These are phyloP conservation scores for Chloroceryle amazona DNA, from an alignment of 2,797 vertebrate genomes.

Conservation along the genomic window DNA sequence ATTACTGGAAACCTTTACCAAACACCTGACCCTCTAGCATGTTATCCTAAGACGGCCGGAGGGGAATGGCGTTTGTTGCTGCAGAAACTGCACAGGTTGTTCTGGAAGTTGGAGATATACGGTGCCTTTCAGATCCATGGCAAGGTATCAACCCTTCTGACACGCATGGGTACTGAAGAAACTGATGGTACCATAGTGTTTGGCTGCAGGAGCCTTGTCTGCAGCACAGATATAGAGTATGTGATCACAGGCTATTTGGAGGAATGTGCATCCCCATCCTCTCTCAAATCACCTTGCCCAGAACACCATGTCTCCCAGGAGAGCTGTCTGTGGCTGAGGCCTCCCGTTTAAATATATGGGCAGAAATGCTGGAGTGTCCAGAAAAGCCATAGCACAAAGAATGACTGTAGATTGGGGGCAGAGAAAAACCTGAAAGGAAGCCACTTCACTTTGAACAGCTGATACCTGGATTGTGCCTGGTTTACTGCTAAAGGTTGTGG, in stretches of 20 bases:
- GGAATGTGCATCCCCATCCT: neutral
- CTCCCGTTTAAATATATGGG: neutral
- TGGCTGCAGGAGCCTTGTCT: neutral
- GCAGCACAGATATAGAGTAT: neutral
- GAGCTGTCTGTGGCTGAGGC: neutral
- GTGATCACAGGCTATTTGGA: neutral
- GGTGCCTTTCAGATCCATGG: neutral
- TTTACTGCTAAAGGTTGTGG: neutral
- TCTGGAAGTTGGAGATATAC: neutral
- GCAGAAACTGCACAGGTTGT: neutral
- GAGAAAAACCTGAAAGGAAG: neutral
- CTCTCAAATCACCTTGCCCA: neutral
- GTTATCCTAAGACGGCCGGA: neutral
- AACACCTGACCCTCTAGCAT: neutral
- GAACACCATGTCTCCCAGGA: neutral
- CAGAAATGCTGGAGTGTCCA: neutral
- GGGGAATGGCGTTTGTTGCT: neutral
- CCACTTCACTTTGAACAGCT: neutral
- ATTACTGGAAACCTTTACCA: neutral
- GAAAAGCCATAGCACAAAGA: neutral
- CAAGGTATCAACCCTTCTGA: neutral
- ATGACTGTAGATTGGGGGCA: neutral
- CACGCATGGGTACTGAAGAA: rapidly evolving
- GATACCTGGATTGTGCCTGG: neutral
- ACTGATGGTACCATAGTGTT: neutral